Base-by-base conservation (phyloP, 2,797 vertebrate species). In the Danio tinwini region DNA sequence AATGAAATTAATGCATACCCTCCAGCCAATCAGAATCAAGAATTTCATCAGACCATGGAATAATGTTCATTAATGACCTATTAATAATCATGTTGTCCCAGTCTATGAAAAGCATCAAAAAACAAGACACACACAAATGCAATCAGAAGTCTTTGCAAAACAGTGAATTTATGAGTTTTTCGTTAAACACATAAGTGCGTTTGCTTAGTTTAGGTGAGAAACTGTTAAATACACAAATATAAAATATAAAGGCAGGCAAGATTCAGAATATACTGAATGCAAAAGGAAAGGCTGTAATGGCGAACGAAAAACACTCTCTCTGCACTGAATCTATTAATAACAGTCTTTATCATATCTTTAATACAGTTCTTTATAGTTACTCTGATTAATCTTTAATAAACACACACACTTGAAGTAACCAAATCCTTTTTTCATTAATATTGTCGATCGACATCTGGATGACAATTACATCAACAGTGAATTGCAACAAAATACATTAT, bases 161-260 rank as follows among this genome's bases (percentile, higher is more conserved):
- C 59, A 84, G 85, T 86, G 84, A 82, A 82, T 87, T 90, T 86
- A 85, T 88, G 82, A 85, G 71, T 78, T 62, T 82, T 89, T 86
- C 89, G 86, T 88, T 87, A 86, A 77, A 87, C 79, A 86, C 84
- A 85, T n/a, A 90, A 90, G 89, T 90, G 89, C 84, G n/a, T 40
- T 65, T 61, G n/a, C 55, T 59, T 61, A 89, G 86, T 81, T 85
- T 81, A 62, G 76, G 73, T 84, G 74, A 70, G 79, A 78, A 84
- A 84, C 82, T 58, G 83, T 81, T 84, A 83, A 71, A 84, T 78
- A 86, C 72, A 87, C 50, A 75, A 74, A 78, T 78, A 71, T 80
- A 79, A 73, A 84, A 84, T 69, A 87, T 73, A 87, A 78, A 81
- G 55, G 47, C 84, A 89, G 88, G 84, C 87, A 89, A 86, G 68